Percentiles rank a stretch among this genome's conserved stretches.
Evolutionary conservation across 2,797 vertebrate genomes (phyloP).

Genomic region (Eleutherodactylus coqui): DNA sequence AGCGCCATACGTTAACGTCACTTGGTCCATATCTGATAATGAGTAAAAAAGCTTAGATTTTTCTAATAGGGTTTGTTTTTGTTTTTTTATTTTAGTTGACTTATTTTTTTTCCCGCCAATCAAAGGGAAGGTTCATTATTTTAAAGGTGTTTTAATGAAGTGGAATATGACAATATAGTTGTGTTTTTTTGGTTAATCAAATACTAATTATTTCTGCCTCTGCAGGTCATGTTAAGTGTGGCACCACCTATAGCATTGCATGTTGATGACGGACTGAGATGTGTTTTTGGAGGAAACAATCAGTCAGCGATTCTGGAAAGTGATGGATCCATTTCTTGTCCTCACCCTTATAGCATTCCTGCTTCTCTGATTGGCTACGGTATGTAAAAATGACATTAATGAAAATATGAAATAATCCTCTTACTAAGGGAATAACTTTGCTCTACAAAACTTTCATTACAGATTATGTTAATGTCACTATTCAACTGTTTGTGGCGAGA

Average conservation of each 20-base stretch:
- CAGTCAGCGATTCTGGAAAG: slow-evolving; percentile 63
- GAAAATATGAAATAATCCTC: not conserved
- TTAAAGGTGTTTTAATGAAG: not conserved
- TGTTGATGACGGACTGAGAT: slow-evolving; percentile 69
- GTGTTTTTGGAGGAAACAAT: slow-evolving; percentile 71
- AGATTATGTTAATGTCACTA: slow-evolving; percentile 88
- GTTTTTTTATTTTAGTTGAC: not conserved
- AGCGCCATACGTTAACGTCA: too few relatives aligned
- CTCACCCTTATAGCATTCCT: slow-evolving; percentile 76
- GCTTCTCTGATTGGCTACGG: slow-evolving; percentile 83
- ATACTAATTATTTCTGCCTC: not conserved
- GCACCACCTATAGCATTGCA: slow-evolving; percentile 73
- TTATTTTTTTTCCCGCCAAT: too few relatives aligned
- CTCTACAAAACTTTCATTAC: slow-evolving; percentile 29
- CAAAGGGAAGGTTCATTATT: not conserved
- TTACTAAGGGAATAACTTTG: not conserved
- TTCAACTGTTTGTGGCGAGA: slow-evolving; percentile 76
- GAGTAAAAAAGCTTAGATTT: too few relatives aligned
- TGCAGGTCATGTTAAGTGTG: slow-evolving; percentile 76
- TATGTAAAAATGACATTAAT: slow-evolving; percentile 64
- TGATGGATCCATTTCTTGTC: slow-evolving; percentile 70
- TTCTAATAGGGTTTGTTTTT: not conserved
- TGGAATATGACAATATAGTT: too few relatives aligned
- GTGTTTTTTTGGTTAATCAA: not conserved
- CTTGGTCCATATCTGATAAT: not conserved